Conservation (phyloP, 2,888 invertebrate species). For the Ramazzottius varieornatus region DNA sequence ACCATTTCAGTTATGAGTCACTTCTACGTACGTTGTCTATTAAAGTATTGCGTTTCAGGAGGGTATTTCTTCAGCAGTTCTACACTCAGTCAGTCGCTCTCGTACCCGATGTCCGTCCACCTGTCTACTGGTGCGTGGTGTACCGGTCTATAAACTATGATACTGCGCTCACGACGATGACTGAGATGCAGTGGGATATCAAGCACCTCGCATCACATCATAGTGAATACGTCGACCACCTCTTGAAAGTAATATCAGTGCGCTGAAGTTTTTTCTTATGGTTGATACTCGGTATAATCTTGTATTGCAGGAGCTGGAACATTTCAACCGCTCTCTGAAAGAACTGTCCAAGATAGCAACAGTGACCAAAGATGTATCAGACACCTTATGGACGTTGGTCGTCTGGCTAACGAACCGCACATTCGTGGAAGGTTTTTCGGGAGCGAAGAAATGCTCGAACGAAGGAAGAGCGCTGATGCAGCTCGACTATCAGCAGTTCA, state of each 20-base stretch:
- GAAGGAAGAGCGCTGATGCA: conserved; percentile 93
- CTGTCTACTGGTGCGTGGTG: conserved; percentile 61
- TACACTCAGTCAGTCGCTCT: conserved; percentile 36
- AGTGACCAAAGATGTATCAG: conserved; percentile 39
- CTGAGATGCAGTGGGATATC: conserved; percentile 58
- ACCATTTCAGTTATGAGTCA: not conserved
- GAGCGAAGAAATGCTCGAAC: conserved; percentile 72
- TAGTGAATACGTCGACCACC: conserved; percentile 42
- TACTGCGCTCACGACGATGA: conserved; percentile 49
- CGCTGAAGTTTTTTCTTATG: conserved; percentile 13
- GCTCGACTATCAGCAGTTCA: conserved; percentile 76
- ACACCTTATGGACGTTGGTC: conserved; percentile 58
- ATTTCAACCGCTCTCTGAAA: not conserved
- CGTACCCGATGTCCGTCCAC: conserved; percentile 45
- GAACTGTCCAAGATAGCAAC: conserved; percentile 14
- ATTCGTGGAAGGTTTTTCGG: conserved; percentile 66
- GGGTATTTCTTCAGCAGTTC: conserved; percentile 25
- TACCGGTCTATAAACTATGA: conserved; percentile 50
- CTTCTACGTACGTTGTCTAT: no score
- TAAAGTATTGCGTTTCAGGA: no score
- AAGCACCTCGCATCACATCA: conserved; percentile 71
- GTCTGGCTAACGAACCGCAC: conserved; percentile 58
- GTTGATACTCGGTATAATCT: no score
- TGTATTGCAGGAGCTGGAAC: conserved; percentile 17
- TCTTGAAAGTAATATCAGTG: conserved; percentile 17